Evolutionary conservation across 2,113 vertebrate genomes (phyloP), one percentile per base, ranked within the genome.

Genomic region (Cyprinodon tularosa): DNA sequence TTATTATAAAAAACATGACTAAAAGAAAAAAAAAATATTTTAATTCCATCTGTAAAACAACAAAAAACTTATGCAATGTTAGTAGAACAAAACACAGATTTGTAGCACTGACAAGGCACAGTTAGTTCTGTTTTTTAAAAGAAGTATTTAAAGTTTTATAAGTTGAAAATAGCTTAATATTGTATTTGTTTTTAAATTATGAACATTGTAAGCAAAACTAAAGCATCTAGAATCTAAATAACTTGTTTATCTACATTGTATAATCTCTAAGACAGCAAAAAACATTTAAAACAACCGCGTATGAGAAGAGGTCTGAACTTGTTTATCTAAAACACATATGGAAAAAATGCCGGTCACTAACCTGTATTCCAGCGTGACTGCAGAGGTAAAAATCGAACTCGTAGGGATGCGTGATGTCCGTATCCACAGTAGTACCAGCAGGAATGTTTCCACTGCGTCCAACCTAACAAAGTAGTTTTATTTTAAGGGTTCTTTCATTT

Each of bases 331-430:
- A 0, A 66, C 29, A 22, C 2, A 0, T 3, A 15, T 17, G 3
- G 6, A 71, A n/a, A 73, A 22, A 45, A 60, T 12, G 74, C 20
- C 36, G 66, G 78, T 66, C 13, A 59, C 86, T 74, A n/a, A 99
- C 98, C 97, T 99, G 98, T 95, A 99, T 99, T 94, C 98, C 98
- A 93, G 98, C 98, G 84, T 99, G 98, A 93, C 98, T 99, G 95
- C 98, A 99, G 95, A 99, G 98, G 95, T 99, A 99, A 96, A 99
- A 99, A 93, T 99, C 97, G 93, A 99, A 99, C 93, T 99, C 98
- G 50, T 98, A 99, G 1, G 97, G 98, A 86, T 99, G 98, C 0
- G 98, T 99, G 78, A 99, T 99, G 87, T 98, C 97, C 4, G 98
- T 99, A 78, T 99, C 97, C 70, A 99, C 98, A 29, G 98, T 99